These are phyloP conservation scores for Triplophysa rosa DNA, from an alignment of 2,113 vertebrate genomes.

Conservation along the genomic window DNA sequence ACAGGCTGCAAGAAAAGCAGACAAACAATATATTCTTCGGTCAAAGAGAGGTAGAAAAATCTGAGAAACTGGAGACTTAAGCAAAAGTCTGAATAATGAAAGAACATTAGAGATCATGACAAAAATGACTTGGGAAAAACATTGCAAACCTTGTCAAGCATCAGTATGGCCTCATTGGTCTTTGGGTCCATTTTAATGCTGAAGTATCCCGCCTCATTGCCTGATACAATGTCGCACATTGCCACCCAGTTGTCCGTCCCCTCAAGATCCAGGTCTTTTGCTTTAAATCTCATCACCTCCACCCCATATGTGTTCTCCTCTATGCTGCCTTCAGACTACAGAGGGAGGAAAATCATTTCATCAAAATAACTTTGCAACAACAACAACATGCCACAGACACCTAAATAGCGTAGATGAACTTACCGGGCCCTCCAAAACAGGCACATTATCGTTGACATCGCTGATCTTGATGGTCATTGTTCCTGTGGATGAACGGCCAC, in stretches of 20 bases:
- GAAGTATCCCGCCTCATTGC: constrained; percentile 89
- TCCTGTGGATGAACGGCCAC: constrained; percentile 72
- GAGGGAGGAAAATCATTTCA: constrained; percentile 1
- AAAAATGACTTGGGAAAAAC: not conserved
- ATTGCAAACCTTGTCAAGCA: constrained; percentile 75
- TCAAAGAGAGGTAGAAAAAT: too few relatives aligned
- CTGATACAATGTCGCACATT: constrained; percentile 81
- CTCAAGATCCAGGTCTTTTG: constrained; percentile 79
- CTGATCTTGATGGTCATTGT: constrained; percentile 76
- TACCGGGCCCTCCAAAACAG: constrained; percentile 80
- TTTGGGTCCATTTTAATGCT: constrained; percentile 80
- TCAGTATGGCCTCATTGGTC: constrained; percentile 88
- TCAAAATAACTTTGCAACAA: not conserved
- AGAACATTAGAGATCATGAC: too few relatives aligned
- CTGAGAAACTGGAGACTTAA: too few relatives aligned
- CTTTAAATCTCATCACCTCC: constrained; percentile 84
- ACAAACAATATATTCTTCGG: not conserved
- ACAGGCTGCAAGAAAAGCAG: constrained; percentile 73
- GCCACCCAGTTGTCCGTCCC: constrained; percentile 82
- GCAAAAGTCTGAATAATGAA: too few relatives aligned
- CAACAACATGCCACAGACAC: not conserved
- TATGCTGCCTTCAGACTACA: constrained; percentile 82
- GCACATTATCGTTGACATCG: constrained; percentile 90
- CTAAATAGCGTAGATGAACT: constrained; percentile 19
- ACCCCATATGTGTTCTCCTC: constrained; percentile 80